phyloP scores from a whole-genome alignment of 2,113 vertebrate species.

The Leptobrachium leishanense region DNA sequence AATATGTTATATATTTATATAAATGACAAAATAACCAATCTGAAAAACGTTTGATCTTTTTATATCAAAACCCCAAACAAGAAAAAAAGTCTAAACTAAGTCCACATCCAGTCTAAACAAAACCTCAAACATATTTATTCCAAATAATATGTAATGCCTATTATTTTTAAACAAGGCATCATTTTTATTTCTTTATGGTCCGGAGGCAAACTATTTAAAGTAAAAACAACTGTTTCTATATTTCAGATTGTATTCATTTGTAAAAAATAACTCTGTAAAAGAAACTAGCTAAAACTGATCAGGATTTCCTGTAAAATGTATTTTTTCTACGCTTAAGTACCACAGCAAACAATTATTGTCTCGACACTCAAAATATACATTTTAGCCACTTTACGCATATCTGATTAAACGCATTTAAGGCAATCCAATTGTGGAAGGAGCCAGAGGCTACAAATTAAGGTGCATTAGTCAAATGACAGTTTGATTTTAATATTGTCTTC shows the following conservation, averaged over 20 bases:
- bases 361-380: background rate
- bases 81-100: too few species aligned
- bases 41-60: too few species aligned
- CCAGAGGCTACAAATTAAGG: constrained; percentile 27
- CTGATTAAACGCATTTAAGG: background rate
- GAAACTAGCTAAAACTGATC: background rate
- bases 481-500: constrained; percentile 25
- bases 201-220: background rate
- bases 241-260: background rate
- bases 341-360: background rate
- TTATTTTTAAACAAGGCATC: background rate
- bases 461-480: constrained; percentile 19
- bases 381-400: background rate
- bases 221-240: background rate
- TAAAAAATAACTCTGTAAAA: too few species aligned
- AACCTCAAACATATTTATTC: background rate
- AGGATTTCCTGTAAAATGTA: background rate
- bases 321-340: background rate
- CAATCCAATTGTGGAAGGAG: background rate
- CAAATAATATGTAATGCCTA: background rate
- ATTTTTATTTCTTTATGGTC: background rate
- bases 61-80: too few species aligned
- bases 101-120: background rate
- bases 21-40: too few species aligned
- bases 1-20: too few species aligned